phyloP scores from a whole-genome alignment of 2,113 vertebrate genomes.

The Calidris pugnax region DNA sequence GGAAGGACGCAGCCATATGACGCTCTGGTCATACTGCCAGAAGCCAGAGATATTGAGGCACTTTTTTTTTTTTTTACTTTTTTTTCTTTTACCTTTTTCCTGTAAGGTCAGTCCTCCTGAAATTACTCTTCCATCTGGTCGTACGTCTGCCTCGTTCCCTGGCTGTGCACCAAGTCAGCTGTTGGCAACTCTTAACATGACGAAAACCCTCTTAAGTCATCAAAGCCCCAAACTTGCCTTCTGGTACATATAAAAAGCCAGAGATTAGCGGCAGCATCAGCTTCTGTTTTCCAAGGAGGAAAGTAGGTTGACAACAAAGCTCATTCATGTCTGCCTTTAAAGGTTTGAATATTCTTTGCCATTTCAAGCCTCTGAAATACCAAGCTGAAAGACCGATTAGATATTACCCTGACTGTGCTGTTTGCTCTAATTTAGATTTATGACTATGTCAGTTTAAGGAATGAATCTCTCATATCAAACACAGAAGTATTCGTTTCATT shows the following conservation, averaged over 20 bases:
- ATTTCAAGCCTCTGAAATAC: constrained; percentile 29
- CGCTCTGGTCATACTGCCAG: not conserved
- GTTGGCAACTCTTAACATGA: not conserved
- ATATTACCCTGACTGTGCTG: constrained; percentile 42
- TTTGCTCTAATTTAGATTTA: constrained; percentile 72
- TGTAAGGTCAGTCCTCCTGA: not conserved
- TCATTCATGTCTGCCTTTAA: not conserved
- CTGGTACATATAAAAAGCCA: not conserved
- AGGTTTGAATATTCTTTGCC: constrained; percentile 7
- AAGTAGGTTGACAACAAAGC: constrained; percentile 23
- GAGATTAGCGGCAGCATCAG: not conserved
- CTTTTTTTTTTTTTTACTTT: not conserved
- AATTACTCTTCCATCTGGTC: constrained; percentile 22
- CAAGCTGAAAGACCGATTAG: constrained; percentile 44
- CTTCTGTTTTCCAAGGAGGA: constrained; percentile 4
- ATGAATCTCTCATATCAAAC: constrained; percentile 62
- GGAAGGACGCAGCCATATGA: not conserved
- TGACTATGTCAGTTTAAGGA: constrained; percentile 63
- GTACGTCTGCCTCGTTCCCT: not conserved
- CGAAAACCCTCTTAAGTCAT: constrained; percentile 23
- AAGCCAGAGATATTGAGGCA: not conserved
- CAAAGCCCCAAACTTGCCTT: constrained; percentile 26
- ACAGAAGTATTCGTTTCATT: constrained; percentile 46
- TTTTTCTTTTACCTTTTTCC: not conserved
- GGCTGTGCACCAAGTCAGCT: not conserved